Percentiles rank a stretch among this genome's conserved stretches.
These are phyloP conservation scores for Parotocinclus haroldoi DNA, from an alignment of 2,797 vertebrate genomes.

Conservation along the genomic window DNA sequence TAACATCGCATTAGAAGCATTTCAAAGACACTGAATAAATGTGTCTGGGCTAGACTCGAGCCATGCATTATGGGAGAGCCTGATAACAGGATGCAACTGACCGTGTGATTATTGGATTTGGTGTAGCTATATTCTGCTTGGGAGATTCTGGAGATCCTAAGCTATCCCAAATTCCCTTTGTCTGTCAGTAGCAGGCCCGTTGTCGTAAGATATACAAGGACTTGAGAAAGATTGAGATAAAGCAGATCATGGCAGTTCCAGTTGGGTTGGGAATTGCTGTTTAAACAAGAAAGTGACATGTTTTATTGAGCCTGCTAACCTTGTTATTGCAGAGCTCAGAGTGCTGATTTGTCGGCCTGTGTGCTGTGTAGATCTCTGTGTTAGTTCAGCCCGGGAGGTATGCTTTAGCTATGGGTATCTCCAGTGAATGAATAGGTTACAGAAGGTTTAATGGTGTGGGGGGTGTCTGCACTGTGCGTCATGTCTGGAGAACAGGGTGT, in stretches of 20 bases:
- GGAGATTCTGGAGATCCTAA: too few species aligned
- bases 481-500: slow-evolving; percentile 13
- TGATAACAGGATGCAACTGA: too few species aligned
- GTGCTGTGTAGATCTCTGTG: neutral
- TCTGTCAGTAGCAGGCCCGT: too few species aligned
- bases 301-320: slow-evolving; percentile 4
- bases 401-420: neutral
- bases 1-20: too few species aligned
- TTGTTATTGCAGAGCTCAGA: neutral
- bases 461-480: slow-evolving; percentile 28
- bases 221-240: neutral
- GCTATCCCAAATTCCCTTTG: too few species aligned
- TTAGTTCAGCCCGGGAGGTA: neutral
- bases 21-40: too few species aligned
- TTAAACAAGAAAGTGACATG: neutral
- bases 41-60: too few species aligned
- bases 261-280: neutral
- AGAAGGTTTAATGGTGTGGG: slow-evolving; percentile 6
- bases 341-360: neutral
- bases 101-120: too few species aligned
- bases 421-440: slow-evolving; percentile 8
- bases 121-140: too few species aligned
- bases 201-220: too few species aligned
- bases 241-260: neutral
- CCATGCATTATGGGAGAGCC: too few species aligned